phyloP scores from a whole-genome alignment of 1,140 invertebrate species.

The Aleiodes sp. region DNA sequence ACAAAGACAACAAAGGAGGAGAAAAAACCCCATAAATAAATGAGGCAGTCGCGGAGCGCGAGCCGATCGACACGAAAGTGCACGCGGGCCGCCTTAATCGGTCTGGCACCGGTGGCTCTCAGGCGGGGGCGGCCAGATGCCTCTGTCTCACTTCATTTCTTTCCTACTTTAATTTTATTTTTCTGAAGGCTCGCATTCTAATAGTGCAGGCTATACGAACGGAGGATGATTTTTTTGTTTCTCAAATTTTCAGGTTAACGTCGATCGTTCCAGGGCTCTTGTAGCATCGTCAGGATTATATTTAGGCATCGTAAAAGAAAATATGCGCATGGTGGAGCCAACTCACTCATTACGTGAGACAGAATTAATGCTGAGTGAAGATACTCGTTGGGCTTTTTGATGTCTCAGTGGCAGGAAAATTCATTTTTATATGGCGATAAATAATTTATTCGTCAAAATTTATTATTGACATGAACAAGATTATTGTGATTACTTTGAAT shows the following conservation, averaged over 20 bases:
- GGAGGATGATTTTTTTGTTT: background rate
- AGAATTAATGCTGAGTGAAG: slow-evolving; percentile 54
- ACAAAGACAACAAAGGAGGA: too few species aligned
- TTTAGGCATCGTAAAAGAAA: slow-evolving; percentile 66
- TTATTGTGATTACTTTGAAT: background rate
- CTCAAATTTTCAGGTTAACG: slow-evolving; percentile 27
- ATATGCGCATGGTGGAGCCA: slow-evolving; percentile 65
- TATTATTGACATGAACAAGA: too few species aligned
- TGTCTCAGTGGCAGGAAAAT: background rate
- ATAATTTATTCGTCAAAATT: too few species aligned
- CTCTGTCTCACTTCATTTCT: slow-evolving; percentile 9
- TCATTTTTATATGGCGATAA: too few species aligned
- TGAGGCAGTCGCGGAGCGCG: slow-evolving; percentile 5
- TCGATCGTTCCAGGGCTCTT: slow-evolving; percentile 33
- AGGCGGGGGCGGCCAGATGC: slow-evolving; percentile 24
- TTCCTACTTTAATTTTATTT: background rate
- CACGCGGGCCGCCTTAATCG: slow-evolving; percentile 27
- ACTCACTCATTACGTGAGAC: slow-evolving; percentile 64
- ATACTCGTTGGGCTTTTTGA: slow-evolving; percentile 38
- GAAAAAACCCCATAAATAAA: slow-evolving; percentile 22
- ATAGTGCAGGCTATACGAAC: background rate
- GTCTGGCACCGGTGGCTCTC: slow-evolving; percentile 16
- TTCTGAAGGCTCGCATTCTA: background rate
- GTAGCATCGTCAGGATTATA: slow-evolving; percentile 65
- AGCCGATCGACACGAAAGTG: slow-evolving; percentile 32